A percentile compares a stretch with the other conserved stretches of the same genome.
These are phyloP conservation scores for Passerina amoena DNA, from an alignment of 2,113 vertebrate genomes.

Conservation along the genomic window DNA sequence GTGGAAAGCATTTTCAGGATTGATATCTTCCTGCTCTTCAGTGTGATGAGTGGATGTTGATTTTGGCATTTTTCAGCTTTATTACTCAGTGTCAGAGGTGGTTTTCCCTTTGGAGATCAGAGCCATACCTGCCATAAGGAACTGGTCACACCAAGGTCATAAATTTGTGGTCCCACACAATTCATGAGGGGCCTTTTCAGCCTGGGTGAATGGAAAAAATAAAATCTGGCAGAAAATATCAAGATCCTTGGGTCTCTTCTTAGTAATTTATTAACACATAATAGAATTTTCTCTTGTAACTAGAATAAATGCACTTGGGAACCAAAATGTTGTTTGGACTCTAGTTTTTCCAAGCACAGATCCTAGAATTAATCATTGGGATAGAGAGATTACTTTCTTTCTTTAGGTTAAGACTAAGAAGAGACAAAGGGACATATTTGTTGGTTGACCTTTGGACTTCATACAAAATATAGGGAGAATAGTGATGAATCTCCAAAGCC, in stretches of 20 bases:
- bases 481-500: constrained; percentile 71
- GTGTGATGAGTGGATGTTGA: not conserved
- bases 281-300: not conserved
- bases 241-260: not conserved
- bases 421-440: constrained; percentile 52
- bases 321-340: not conserved
- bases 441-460: constrained; percentile 65
- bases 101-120: not conserved
- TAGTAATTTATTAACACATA: not conserved
- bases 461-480: constrained; percentile 66
- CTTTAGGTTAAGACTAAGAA: constrained; percentile 6
- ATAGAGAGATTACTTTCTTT: not conserved
- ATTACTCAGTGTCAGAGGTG: not conserved
- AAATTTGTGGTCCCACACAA: not conserved
- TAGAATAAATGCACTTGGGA: not conserved
- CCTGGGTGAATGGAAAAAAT: not conserved
- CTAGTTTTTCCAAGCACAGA: not conserved
- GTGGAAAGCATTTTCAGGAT: not conserved
- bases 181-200: not conserved
- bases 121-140: not conserved
- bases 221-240: not conserved
- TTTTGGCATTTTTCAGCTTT: not conserved
- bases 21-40: not conserved
- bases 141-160: not conserved
- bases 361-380: not conserved